Percentiles rank a stretch among this genome's conserved stretches.
These are phyloP conservation scores for Ceriagrion tenellum DNA, from an alignment of 2,888 invertebrate species.

Conservation along the genomic window DNA sequence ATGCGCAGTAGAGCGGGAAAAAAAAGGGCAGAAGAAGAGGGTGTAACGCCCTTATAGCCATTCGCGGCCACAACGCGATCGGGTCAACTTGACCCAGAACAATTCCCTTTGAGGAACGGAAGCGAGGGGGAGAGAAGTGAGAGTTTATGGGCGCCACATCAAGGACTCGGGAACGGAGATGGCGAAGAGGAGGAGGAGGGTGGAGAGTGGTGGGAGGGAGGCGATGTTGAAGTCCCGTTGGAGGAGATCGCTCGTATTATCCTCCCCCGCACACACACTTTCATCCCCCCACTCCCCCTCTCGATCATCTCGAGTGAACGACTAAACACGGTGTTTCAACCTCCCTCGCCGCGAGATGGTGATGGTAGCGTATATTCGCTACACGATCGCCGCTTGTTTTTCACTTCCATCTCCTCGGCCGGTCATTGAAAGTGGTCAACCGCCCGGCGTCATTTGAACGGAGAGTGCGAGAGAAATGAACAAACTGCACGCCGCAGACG, in stretches of 20 bases:
- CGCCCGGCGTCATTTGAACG: neutral
- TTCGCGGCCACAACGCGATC: slow-evolving; percentile 23
- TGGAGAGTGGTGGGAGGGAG: neutral
- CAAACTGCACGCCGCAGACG: neutral
- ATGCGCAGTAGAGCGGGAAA: neutral
- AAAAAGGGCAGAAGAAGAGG: neutral
- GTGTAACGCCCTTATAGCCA: neutral
- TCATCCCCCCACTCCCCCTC: neutral
- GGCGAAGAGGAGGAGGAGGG: neutral
- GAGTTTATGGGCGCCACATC: slow-evolving; percentile 29
- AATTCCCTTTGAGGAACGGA: slow-evolving; percentile 47
- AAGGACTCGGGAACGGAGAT: neutral
- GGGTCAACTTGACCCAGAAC: slow-evolving; percentile 52
- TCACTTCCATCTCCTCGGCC: neutral
- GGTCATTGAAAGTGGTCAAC: neutral
- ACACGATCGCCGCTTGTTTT: neutral
- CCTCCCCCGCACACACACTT: neutral
- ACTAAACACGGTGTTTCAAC: neutral
- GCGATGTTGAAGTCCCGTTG: slow-evolving; percentile 3
- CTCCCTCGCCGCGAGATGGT: neutral
- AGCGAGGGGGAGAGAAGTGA: slow-evolving; percentile 29
- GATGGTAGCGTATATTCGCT: neutral
- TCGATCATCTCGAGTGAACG: slow-evolving; percentile 8
- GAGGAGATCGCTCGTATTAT: neutral
- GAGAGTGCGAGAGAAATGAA: neutral